Conservation (phyloP, 1,140 invertebrate species). For the Lanistes nyassanus region DNA sequence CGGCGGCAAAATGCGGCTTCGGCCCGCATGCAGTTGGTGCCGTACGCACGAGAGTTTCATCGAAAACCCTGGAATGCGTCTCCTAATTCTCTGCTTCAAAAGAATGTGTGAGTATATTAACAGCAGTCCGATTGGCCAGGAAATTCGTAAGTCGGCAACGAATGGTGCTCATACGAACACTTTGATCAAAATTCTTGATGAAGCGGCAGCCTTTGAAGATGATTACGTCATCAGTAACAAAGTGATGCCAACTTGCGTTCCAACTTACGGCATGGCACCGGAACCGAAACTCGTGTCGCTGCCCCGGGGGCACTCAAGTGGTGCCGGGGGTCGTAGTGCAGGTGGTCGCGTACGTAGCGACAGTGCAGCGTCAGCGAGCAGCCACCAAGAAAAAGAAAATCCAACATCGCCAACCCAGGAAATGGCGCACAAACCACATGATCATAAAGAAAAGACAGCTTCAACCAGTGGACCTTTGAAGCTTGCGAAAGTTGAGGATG, state of each 20-base stretch:
- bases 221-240: slow-evolving; percentile 75
- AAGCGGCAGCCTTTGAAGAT: slow-evolving; percentile 82
- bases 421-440: neutral
- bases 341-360: neutral
- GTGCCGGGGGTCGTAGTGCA: neutral
- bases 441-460: slow-evolving; percentile 13
- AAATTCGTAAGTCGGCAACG: slow-evolving; percentile 66
- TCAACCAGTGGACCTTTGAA: slow-evolving; percentile 6
- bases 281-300: slow-evolving; percentile 19
- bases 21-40: slow-evolving; percentile 86
- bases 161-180: slow-evolving; percentile 68
- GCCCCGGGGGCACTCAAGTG: slow-evolving; percentile 11
- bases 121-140: slow-evolving; percentile 71
- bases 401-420: neutral
- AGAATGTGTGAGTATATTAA: slow-evolving; percentile 86
- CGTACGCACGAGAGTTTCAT: slow-evolving; percentile 84
- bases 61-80: slow-evolving; percentile 83
- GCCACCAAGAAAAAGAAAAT: neutral
- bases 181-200: slow-evolving; percentile 80
- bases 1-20: slow-evolving; percentile 84
- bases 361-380: neutral
- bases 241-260: slow-evolving; percentile 25
- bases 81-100: slow-evolving; percentile 87
- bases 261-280: slow-evolving; percentile 21
- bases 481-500: slow-evolving; percentile 11